Base-by-base conservation (phyloP, 2,888 invertebrate genomes). In the Eilema griseolum region DNA sequence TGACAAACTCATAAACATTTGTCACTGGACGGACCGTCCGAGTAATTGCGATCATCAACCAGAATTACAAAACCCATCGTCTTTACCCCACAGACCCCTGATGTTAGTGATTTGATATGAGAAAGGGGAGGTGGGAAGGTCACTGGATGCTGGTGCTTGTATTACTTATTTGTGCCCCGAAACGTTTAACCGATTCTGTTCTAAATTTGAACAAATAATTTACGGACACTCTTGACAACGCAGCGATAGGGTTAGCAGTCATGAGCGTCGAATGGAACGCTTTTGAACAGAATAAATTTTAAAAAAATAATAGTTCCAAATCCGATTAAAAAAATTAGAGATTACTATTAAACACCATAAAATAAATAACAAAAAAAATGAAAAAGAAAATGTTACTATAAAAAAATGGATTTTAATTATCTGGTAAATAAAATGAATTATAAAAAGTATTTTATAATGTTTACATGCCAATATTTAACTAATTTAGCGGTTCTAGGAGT, bases 1-100 rank as follows among this genome's bases (percentile, higher is more conserved):
- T 95, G 95, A 95, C 95, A 95, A 95, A 95, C 94, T 94, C 94
- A 93, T 94, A 92, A 94, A 92, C 95, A 95, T 95, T 95, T 93
- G 94, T 95, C 95, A 92, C 91, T 89, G 90, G 86, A 86, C 86
- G 89, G 88, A 91, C 90, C 88, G 92, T 91, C 93, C 92, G 88
- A 90, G 90, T 92, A 92, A 92, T 92, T 92, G 91, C 92, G 84
- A 91, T 88, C 85, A 85, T 82, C 79, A 77, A 85, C 94, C 92
- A 91, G 70, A 75, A 57, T 82, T 73, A 63, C n/a, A 68, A 75
- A 90, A 91, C 80, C 92, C 74, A 71, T 69, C 59, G 67, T 73
- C 63, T 41, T 0, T 23, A 61, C 16, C 4, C 11, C 16, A 16
- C 11, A 26, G 4, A 10, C 69, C 63, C 67, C 57, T 59, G 5